A percentile compares a stretch with the other conserved stretches of the same genome.
These are phyloP conservation scores for Halcyon smyrnensis DNA, from an alignment of 2,797 vertebrate species.

Conservation along the genomic window DNA sequence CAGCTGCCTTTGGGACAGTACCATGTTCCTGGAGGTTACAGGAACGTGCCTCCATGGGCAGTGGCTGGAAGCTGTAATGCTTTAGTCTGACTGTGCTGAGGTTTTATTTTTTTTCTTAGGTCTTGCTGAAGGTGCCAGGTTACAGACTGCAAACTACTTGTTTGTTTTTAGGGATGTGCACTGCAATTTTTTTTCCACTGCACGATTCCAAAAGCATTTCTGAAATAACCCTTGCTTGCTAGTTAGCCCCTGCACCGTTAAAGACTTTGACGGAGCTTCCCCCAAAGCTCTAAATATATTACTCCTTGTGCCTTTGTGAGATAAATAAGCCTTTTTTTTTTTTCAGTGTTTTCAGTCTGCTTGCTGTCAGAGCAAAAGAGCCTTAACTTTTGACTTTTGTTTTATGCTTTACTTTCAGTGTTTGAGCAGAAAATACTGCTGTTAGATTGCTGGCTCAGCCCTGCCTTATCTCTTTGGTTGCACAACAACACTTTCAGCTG, in stretches of 20 bases:
- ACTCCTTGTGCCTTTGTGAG: not conserved
- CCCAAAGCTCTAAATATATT: not conserved
- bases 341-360: not conserved
- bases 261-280: not conserved
- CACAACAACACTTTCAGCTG: constrained; percentile 1
- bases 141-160: not conserved
- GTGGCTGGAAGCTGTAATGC: not conserved
- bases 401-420: not conserved
- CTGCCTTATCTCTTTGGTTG: constrained; percentile 16
- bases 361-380: not conserved
- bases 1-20: not conserved
- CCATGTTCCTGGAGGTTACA: not conserved
- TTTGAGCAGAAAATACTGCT: not conserved
- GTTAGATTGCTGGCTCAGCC: not conserved
- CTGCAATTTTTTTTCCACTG: not conserved
- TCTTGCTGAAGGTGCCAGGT: not conserved
- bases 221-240: not conserved
- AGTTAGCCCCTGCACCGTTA: not conserved
- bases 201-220: not conserved
- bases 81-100: not conserved
- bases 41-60: not conserved
- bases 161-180: not conserved
- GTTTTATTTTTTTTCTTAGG: not conserved
- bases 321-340: not conserved
- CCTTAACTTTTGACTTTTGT: not conserved